phyloP scores from a whole-genome alignment of 2,797 vertebrate species.

The Poeciliopsis paucimaculata region DNA sequence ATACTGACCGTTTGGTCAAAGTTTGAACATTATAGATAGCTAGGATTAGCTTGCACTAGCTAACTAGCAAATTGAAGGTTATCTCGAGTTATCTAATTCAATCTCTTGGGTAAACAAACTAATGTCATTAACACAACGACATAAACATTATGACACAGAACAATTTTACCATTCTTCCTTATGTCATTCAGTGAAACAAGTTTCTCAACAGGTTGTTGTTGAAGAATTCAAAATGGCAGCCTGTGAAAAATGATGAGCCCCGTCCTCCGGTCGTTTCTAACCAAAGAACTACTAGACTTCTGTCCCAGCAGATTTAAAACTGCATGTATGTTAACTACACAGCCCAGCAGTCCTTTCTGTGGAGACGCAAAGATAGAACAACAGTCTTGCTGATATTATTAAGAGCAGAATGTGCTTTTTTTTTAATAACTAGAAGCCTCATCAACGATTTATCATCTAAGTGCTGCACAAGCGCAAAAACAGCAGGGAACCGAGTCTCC shows the following conservation, averaged over 20 bases:
- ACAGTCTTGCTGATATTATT: conserved; percentile 48
- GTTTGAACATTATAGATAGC: neutral
- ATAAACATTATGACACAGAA: neutral
- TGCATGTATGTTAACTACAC: neutral
- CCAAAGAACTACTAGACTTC: neutral
- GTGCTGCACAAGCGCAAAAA: conserved; percentile 57
- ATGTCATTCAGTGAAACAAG: neutral
- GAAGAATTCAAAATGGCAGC: neutral
- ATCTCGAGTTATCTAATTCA: no score
- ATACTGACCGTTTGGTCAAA: neutral
- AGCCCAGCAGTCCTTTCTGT: neutral
- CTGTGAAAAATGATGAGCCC: neutral
- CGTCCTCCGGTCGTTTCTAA: neutral
- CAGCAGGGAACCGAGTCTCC: conserved; percentile 20
- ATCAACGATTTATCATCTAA: conserved; percentile 59
- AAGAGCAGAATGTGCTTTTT: conserved; percentile 34
- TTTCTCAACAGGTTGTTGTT: neutral
- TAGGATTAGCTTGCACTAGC: neutral
- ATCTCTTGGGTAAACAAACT: no score
- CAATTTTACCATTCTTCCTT: neutral
- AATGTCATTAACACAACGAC: neutral
- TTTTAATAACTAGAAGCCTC: conserved; percentile 43
- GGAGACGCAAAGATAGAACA: conserved; percentile 16
- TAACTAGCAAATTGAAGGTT: neutral
- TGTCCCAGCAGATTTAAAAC: neutral